These are phyloP conservation scores for Ophraella communa DNA, from an alignment of 2,888 invertebrate species.

Conservation along the genomic window DNA sequence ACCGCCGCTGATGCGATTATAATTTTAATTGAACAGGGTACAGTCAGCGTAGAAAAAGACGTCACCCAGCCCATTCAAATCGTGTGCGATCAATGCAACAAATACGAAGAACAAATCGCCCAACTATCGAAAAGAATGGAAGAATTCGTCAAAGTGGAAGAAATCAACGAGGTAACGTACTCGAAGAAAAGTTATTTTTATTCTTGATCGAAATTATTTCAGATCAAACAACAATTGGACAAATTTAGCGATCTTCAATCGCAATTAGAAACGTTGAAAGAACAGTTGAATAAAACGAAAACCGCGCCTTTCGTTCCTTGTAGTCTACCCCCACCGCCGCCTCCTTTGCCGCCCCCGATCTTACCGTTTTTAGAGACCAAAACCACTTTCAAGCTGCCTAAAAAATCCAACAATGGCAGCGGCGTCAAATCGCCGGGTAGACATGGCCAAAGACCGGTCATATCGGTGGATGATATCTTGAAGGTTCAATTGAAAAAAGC, in stretches of 20 bases:
- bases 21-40: background rate
- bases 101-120: constrained; percentile 23
- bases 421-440: background rate
- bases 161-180: too few species aligned
- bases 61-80: background rate
- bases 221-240: constrained; percentile 23
- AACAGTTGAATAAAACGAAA: constrained; percentile 34
- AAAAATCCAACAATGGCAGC: background rate
- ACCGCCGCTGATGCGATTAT: background rate
- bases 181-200: too few species aligned
- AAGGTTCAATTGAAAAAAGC: constrained; percentile 56
- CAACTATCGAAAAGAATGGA: constrained; percentile 36
- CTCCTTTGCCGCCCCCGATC: constrained; percentile 47
- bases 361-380: constrained; percentile 45
- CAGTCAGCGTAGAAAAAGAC: background rate
- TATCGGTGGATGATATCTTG: constrained; percentile 57
- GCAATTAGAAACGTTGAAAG: constrained; percentile 39
- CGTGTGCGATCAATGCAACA: background rate
- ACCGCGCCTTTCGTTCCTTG: background rate
- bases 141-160: constrained; percentile 32
- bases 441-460: constrained; percentile 49
- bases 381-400: constrained; percentile 42
- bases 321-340: constrained; percentile 44
- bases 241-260: constrained; percentile 30
- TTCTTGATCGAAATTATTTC: too few species aligned